Evolutionary conservation across 2,888 invertebrate genomes (phyloP), one percentile per base, ranked within the genome.

Genomic region (Drosophila fulvimacula): DNA sequence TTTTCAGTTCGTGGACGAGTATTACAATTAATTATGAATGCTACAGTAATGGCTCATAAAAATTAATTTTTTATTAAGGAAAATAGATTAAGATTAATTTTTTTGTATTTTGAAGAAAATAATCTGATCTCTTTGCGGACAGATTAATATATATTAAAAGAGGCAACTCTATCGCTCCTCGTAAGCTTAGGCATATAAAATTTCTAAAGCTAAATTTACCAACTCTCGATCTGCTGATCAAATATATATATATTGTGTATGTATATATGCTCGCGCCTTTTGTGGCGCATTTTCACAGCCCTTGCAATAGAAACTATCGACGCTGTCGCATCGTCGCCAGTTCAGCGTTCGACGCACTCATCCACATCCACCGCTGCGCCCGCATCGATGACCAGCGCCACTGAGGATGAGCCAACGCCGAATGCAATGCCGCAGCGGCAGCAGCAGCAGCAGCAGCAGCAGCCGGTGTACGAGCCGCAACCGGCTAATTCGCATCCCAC

Each of bases 351-450:
- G 21, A 75, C 76, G 41, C 83, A 82, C 51, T 84, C 83, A 13
- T 83, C 84, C n/a, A 84, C 84, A 32, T 87, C 89, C 6, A 90
- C 90, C 53, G 86, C 79, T 17, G 75, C 88, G 46, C 87, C 84
- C 10, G 84, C 82, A 19, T 84, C 84, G 34, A 81, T 84, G 87
- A 86, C 79, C 60, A 86, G 88, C 63, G 83, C 69, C 19, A 72
- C 58, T n/a, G 71, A 82, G 4, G 72, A 80, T 36, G 70, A 67
- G 11, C 58, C 17, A 34, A 36, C 48, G 21, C 64, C 34, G 11
- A 13, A 13, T 17, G 46, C 32, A 7, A 27, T 30, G 36, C 51
- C 60, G 10, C 48, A 46, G 13, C 24, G 17, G 24, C 34, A 51
- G 36, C 21, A 51, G 36, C 34, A 30, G 27, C 27, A 30, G 27